These are phyloP conservation scores for Meloidogyne hapla DNA, from an alignment of 1,140 invertebrate genomes.

Conservation along the genomic window DNA sequence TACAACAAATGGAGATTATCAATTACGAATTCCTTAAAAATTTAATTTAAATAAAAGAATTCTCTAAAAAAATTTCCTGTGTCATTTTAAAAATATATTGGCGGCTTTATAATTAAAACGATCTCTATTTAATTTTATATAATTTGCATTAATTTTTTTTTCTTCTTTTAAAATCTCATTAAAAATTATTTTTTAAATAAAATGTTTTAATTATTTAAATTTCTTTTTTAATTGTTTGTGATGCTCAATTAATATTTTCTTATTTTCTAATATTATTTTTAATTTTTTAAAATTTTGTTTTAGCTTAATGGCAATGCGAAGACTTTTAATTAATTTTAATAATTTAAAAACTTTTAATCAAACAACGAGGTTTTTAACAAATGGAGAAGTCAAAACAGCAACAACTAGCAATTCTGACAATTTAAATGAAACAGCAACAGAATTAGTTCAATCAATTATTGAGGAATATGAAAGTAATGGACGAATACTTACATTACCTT, in stretches of 20 bases:
- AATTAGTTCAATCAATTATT: slow-evolving; percentile 1
- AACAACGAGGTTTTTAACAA: neutral
- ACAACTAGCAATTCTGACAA: neutral
- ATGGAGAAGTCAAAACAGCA: too few species aligned
- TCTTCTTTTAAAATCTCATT: too few species aligned
- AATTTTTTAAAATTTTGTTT: neutral
- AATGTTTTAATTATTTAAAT: neutral
- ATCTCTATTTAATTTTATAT: too few species aligned
- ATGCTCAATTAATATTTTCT: neutral
- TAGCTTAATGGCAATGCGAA: neutral
- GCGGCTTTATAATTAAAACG: too few species aligned
- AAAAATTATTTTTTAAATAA: neutral
- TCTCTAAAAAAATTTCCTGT: neutral
- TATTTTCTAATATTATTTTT: neutral
- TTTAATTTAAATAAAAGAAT: too few species aligned
- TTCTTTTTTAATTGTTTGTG: neutral
- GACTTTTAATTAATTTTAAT: neutral
- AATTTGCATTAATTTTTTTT: too few species aligned
- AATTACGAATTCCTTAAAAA: slow-evolving; percentile 74
- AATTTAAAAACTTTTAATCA: neutral
- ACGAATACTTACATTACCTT: neutral
- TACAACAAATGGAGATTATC: slow-evolving; percentile 98
- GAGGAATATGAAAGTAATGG: neutral
- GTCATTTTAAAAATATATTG: too few species aligned
- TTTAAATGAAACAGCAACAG: neutral